phyloP scores from a whole-genome alignment of 1,140 invertebrate species.

The Ips nitidus region DNA sequence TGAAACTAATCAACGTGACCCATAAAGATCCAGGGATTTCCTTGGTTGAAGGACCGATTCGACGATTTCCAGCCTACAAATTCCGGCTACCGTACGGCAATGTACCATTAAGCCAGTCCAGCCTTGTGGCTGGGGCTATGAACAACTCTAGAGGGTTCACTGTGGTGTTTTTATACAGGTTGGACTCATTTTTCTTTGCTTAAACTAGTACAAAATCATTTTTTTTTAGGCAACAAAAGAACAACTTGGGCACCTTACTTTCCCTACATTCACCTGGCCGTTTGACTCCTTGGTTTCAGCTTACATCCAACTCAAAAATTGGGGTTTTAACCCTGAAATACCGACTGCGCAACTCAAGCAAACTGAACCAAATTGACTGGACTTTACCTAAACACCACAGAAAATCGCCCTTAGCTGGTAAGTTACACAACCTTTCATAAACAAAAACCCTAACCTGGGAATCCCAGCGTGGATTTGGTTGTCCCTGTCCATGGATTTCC shows the following conservation, averaged over 20 bases:
- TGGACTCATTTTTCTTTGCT: neutral
- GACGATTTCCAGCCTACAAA: conserved; percentile 52
- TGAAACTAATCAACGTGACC: conserved; percentile 53
- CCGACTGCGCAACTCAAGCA: conserved; percentile 43
- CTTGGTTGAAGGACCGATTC: conserved; percentile 50
- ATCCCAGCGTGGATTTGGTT: conserved; percentile 51
- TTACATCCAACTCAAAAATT: conserved; percentile 51
- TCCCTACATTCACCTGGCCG: conserved; percentile 54
- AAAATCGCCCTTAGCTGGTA: conserved; percentile 51
- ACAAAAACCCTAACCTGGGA: conserved; percentile 7
- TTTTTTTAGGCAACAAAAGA: conserved; percentile 50
- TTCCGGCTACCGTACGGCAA: conserved; percentile 53
- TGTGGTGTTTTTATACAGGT: conserved; percentile 51
- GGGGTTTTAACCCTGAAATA: conserved; percentile 50
- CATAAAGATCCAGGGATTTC: conserved; percentile 52
- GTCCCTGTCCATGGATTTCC: conserved; percentile 46
- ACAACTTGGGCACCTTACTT: conserved; percentile 53
- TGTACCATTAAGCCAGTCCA: conserved; percentile 49
- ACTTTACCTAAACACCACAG: conserved; percentile 47
- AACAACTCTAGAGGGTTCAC: conserved; percentile 48
- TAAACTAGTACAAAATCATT: neutral
- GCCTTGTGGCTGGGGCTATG: conserved; percentile 43
- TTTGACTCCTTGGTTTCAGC: conserved; percentile 54
- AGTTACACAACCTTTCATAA: conserved; percentile 21
- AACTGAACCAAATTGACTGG: conserved; percentile 50